phyloP scores from a whole-genome alignment of 1,140 invertebrate genomes.

The Coptotermes formosanus region DNA sequence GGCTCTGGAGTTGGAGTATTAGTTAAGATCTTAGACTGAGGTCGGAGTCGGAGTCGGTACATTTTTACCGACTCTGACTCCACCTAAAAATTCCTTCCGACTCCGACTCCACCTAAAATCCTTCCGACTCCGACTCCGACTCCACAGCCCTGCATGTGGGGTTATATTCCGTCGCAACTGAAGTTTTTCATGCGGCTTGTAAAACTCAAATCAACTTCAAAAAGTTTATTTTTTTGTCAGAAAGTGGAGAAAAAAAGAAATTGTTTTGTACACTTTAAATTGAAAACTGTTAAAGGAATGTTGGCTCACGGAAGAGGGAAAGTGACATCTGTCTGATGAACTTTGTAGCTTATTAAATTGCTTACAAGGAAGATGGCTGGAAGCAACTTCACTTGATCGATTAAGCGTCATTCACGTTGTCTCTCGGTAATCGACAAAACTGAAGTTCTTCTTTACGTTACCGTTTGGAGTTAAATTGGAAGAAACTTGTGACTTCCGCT shows the following conservation, averaged over 20 bases:
- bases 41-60: too few species aligned
- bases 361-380: background rate
- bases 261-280: conserved; percentile 18
- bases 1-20: too few species aligned
- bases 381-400: background rate
- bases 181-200: background rate
- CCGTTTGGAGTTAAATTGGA: too few species aligned
- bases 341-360: conserved; percentile 17
- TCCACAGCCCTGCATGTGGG: background rate
- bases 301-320: background rate
- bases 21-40: too few species aligned
- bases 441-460: background rate
- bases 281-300: background rate
- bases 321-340: background rate
- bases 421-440: background rate
- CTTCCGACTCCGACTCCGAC: too few species aligned
- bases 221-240: background rate
- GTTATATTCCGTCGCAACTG: background rate
- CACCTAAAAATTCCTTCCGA: too few species aligned
- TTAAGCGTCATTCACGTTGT: background rate
- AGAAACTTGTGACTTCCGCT: too few species aligned
- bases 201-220: background rate
- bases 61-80: too few species aligned
- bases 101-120: too few species aligned
- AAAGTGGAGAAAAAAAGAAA: background rate